Conservation (phyloP, 2,888 invertebrate species). For the Trissolcus japonicus region DNA sequence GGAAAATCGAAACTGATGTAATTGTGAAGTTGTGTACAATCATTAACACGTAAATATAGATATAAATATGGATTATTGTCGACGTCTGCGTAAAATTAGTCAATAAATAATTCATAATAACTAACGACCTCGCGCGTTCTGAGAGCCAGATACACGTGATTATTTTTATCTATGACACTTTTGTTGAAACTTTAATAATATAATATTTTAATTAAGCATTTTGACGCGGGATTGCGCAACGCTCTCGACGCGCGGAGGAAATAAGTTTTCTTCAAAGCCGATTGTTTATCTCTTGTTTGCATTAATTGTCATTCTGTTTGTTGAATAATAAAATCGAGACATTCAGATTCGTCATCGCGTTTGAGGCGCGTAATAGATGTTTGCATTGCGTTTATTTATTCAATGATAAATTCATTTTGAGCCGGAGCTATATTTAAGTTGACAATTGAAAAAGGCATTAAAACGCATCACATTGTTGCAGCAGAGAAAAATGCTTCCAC, state of each 20-base stretch:
- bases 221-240: neutral
- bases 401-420: conserved; percentile 51
- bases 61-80: conserved; percentile 1
- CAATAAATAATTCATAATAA: conserved; percentile 41
- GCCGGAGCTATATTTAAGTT: conserved; percentile 32
- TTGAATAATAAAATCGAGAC: conserved; percentile 55
- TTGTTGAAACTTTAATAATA: conserved; percentile 49
- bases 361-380: conserved; percentile 45
- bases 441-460: conserved; percentile 43
- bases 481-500: conserved; percentile 15
- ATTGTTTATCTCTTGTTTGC: conserved; percentile 52
- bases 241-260: conserved; percentile 25
- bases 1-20: neutral
- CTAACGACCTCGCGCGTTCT: conserved; percentile 34
- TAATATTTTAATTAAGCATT: conserved; percentile 17
- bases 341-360: conserved; percentile 52
- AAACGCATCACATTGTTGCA: conserved; percentile 2
- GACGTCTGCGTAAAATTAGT: conserved; percentile 29
- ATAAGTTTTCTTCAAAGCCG: conserved; percentile 46
- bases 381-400: conserved; percentile 50
- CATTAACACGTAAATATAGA: too few relatives aligned
- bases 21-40: too few relatives aligned
- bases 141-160: conserved; percentile 11
- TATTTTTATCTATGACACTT: conserved; percentile 43
- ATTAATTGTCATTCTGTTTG: conserved; percentile 54